These are phyloP conservation scores for Bolborhynchus lineola DNA, from an alignment of 2,113 vertebrate species.

Conservation along the genomic window DNA sequence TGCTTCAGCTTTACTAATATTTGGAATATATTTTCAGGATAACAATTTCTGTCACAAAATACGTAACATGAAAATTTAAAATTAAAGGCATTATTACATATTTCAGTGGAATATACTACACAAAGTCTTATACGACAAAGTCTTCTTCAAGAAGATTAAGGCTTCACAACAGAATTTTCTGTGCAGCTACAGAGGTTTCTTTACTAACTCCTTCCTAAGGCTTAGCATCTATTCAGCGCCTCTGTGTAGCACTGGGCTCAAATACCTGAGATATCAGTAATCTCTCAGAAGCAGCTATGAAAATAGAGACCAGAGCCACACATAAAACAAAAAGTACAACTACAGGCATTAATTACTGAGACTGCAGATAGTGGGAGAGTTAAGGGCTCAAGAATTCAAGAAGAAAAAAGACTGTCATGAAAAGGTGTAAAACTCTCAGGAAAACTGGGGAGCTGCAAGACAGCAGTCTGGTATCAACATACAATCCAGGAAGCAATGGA, in stretches of 20 bases:
- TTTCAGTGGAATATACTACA: not conserved
- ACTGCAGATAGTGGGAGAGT: not conserved
- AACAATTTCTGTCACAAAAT: not conserved
- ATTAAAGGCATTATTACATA: not conserved
- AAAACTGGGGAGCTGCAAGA: not conserved
- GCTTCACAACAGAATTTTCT: not conserved
- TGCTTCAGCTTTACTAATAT: not conserved
- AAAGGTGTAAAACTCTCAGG: not conserved
- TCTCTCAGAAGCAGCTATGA: not conserved
- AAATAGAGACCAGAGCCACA: not conserved
- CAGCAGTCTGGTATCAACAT: not conserved
- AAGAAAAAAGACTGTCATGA: not conserved
- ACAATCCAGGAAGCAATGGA: not conserved
- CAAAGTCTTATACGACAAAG: not conserved
- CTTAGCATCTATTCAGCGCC: not conserved
- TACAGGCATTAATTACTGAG: not conserved
- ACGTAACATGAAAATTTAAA: not conserved
- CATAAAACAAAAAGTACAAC: not conserved
- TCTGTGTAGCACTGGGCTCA: not conserved
- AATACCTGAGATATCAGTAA: not conserved
- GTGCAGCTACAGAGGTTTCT: not conserved
- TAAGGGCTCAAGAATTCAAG: not conserved
- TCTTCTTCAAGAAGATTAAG: not conserved
- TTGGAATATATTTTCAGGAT: not conserved
- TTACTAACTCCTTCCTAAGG: not conserved